Base-by-base conservation (phyloP, 2,888 invertebrate species). In the Nipponacmea schrenckii region DNA sequence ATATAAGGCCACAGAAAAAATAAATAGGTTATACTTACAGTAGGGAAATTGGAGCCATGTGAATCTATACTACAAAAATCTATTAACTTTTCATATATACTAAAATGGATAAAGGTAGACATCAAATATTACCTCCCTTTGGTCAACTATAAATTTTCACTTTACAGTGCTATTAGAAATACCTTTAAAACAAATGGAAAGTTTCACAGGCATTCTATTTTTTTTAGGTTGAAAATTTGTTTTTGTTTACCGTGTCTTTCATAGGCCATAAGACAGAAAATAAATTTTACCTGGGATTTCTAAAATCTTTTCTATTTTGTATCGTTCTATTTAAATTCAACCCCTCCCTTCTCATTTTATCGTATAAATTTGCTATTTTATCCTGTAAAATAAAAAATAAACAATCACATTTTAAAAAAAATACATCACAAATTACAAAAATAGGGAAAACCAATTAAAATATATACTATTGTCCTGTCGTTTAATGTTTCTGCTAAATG, bases 1-100 rank as follows among this genome's bases (percentile, higher is more conserved):
- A n/a, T n/a, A n/a, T n/a, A n/a, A n/a, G n/a, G n/a, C n/a, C 64
- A 65, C 12, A 31, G 26, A n/a, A 10, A 67, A 39, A 68, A 39
- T 44, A 0, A 44, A 62, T 50, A 17, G 5, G 27, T 31, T 44
- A n/a, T 67, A 82, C 84, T 84, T 82, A 89, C 89, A 74, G 95
- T 94, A 0, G 96, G 95, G 90, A 97, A 98, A 90, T 98, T 98
- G 45, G 97, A 97, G 70, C 97, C 98, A 82, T 97, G 91, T 89
- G 98, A 98, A 90, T 98, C 97, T 74, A 98, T 95, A 81, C 94
- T 94, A 91, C 97, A 97, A 90, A 94, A 96, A 81, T 96, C 94
- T 69, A 98, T 96, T 0, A 98, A 91, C 88, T 98, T 98, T 87
- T 98, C 97, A 89, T 98, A 98, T 84, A 98, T 98, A 85, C 97